Evolutionary conservation across 2,888 invertebrate genomes (phyloP), one percentile per base, ranked within the genome.

Genomic region (Ormyrus labotus): DNA sequence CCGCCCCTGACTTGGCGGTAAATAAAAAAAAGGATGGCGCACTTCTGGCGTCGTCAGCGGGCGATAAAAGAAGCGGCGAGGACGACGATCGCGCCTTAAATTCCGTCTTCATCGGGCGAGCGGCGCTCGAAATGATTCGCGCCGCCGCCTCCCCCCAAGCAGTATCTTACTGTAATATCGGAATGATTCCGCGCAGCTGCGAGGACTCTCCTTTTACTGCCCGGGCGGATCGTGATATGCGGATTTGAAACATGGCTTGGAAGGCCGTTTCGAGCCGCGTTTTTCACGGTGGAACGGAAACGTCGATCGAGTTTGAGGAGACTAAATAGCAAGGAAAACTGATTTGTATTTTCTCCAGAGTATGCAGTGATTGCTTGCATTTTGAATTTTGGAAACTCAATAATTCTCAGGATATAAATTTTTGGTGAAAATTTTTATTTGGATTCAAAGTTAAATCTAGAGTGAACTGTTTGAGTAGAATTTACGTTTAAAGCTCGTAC

Each of bases 111-210:
- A 8, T 10, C 57, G n/a, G 11, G 19, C 61, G 50, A 63, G 67
- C 67, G 57, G 47, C 47, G 50, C 60, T 34, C 65, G 64, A 61
- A 68, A 68, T 76, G 76, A 69, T 76, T 68, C 68, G 61, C n/a
- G 6, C 67, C 57, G 19, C 10, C 68, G 34, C 47, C 19, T 11
- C 48, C 13, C 19, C 19, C 19, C 19, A 1, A 19, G 55, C 57
- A 57, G 73, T 69, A 75, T 75, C 75, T 75, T 64, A 67, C 68
- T 60, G 68, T 75, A 67, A 67, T 48, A 51, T 65, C 45, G 34
- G 55, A 47, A 73, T 64, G 64, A 64, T 73, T 73, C 65, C 47
- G 45, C 64, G 70, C 69, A 69, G 69, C 69, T 69, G 69, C 69
- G 69, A 9, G 47, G 19, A 19, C 19, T 19, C 19, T 19, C 19